Conservation (phyloP, 2,797 vertebrate species). For the Sternotherus odoratus region DNA sequence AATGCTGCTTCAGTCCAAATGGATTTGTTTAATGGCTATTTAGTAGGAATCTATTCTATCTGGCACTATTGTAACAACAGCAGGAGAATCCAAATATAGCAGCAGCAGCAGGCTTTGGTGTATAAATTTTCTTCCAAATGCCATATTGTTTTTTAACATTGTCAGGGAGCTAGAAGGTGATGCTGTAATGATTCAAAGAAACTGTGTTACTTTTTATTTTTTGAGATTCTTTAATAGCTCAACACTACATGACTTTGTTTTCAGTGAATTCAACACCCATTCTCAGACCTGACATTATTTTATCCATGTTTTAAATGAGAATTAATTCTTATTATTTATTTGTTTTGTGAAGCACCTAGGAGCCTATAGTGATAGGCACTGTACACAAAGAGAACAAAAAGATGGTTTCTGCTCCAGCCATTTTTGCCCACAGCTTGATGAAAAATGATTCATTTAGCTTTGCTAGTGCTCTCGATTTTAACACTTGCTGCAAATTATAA, state of each 20-base stretch:
- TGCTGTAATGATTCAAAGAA: rapidly evolving
- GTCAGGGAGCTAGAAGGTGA: background rate
- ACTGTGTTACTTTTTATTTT: background rate
- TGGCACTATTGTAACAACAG: conserved; percentile 46
- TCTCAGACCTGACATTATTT: background rate
- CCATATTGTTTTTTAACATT: background rate
- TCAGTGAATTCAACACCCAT: rapidly evolving
- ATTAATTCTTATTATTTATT: background rate
- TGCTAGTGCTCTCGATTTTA: background rate
- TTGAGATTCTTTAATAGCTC: rapidly evolving
- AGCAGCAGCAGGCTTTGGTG: background rate
- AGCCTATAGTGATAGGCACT: background rate
- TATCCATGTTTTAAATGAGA: background rate
- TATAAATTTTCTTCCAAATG: conserved; percentile 2
- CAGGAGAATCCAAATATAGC: conserved; percentile 58
- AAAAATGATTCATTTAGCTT: background rate
- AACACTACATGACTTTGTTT: rapidly evolving
- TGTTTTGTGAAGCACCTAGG: background rate
- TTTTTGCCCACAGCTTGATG: background rate
- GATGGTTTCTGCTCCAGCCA: background rate
- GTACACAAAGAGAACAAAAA: background rate
- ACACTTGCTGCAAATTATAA: background rate
- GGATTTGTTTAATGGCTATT: conserved; percentile 39
- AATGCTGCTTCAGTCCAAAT: conserved; percentile 9
- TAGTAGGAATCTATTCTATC: background rate